phyloP scores from a whole-genome alignment of 53 echinoderm and acorn worm genomes.

The Holothuria scabra region DNA sequence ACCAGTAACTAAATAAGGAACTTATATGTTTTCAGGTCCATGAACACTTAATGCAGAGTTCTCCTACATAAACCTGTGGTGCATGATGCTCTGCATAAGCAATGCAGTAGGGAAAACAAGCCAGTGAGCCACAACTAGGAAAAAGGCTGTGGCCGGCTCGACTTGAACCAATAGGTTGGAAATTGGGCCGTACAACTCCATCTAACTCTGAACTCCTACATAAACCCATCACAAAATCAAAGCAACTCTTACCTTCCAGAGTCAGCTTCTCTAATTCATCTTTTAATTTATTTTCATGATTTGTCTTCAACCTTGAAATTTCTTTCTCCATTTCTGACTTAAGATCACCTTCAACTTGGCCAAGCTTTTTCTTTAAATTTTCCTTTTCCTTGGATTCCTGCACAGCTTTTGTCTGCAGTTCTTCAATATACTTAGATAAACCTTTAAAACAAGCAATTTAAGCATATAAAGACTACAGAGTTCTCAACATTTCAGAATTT shows the following conservation, averaged over 20 bases:
- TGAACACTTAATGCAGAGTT: too few relatives aligned
- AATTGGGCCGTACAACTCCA: too few relatives aligned
- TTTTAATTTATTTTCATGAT: conserved; percentile 70
- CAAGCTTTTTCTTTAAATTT: conserved; percentile 15
- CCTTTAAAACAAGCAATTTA: conserved; percentile 31
- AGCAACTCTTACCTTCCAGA: conserved; percentile 72
- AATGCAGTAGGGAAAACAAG: too few relatives aligned
- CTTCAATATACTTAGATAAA: conserved; percentile 71
- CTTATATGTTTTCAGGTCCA: too few relatives aligned
- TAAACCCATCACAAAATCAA: not conserved
- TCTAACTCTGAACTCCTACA: not conserved
- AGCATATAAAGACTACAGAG: too few relatives aligned
- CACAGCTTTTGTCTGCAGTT: conserved; percentile 30
- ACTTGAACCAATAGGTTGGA: too few relatives aligned
- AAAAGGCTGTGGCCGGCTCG: too few relatives aligned
- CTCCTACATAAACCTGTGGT: too few relatives aligned
- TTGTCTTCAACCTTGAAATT: conserved; percentile 69
- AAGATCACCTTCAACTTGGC: conserved; percentile 63
- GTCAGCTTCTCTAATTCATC: conserved; percentile 70
- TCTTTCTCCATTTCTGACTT: conserved; percentile 74
- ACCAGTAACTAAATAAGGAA: too few relatives aligned
- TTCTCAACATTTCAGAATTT: too few relatives aligned
- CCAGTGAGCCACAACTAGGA: too few relatives aligned
- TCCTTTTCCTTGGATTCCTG: conserved; percentile 53
- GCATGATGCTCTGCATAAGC: too few relatives aligned